These are phyloP conservation scores for Paramuricea clavata DNA, from an alignment of 92 coral and sea anemone genomes.

Conservation along the genomic window DNA sequence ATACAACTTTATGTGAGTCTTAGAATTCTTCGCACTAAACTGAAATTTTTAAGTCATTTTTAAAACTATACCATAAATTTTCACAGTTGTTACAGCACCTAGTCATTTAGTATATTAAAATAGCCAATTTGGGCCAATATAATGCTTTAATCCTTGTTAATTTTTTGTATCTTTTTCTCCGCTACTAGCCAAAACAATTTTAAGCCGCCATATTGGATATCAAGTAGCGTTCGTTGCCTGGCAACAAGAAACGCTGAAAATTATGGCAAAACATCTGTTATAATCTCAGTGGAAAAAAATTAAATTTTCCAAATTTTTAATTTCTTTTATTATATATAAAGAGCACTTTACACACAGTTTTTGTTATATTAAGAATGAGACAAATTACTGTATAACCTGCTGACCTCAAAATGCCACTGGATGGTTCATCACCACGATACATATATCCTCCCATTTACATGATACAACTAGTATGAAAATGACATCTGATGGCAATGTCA, in stretches of 20 bases:
- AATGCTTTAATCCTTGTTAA: background rate
- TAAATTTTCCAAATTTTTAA: no score
- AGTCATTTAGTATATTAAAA: background rate
- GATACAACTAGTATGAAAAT: no score
- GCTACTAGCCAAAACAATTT: conserved; percentile 4
- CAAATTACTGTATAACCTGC: no score
- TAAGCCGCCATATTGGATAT: background rate
- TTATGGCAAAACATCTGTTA: no score
- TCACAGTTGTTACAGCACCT: background rate
- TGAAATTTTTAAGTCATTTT: background rate
- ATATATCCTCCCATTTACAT: no score
- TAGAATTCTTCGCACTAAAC: background rate
- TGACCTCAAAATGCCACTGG: no score
- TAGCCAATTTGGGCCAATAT: background rate
- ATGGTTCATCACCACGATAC: no score
- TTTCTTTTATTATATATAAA: no score
- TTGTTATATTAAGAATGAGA: no score
- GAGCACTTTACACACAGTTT: no score
- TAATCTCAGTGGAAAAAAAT: no score
- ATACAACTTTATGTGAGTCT: background rate
- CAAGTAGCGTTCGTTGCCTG: background rate
- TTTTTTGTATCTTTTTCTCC: background rate
- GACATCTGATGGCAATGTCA: no score
- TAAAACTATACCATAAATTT: background rate
- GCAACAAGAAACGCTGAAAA: background rate